Conservation (phyloP, 2,888 invertebrate genomes). For the Ethmia dodecea region DNA sequence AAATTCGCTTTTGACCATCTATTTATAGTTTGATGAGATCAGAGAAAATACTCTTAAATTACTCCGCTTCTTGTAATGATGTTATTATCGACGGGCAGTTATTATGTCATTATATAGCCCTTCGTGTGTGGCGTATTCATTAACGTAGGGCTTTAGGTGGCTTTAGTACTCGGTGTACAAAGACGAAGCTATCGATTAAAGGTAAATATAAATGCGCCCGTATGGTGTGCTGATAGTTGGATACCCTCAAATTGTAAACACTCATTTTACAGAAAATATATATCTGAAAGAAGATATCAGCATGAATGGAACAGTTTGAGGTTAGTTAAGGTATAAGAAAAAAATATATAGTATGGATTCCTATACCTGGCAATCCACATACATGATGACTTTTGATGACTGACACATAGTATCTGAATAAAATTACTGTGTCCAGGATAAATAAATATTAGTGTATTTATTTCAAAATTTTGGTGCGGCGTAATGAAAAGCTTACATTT, state of each 20-base stretch:
- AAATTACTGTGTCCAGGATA: too few species aligned
- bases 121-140: slow-evolving; percentile 40
- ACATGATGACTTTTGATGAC: too few species aligned
- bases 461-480: too few species aligned
- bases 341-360: too few species aligned
- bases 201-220: slow-evolving; percentile 19
- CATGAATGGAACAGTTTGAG: too few species aligned
- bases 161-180: slow-evolving; percentile 22
- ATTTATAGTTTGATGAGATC: slow-evolving; percentile 2
- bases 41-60: background rate
- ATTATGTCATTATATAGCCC: slow-evolving; percentile 29
- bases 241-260: background rate
- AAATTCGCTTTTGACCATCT: background rate
- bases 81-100: slow-evolving; percentile 19
- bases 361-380: too few species aligned
- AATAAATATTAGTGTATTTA: too few species aligned
- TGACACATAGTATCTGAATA: too few species aligned
- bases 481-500: too few species aligned
- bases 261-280: too few species aligned
- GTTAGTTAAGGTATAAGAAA: too few species aligned
- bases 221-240: slow-evolving; percentile 8
- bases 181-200: slow-evolving; percentile 24
- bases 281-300: too few species aligned
- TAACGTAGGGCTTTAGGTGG: slow-evolving; percentile 20
- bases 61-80: slow-evolving; percentile 9